phyloP scores from a whole-genome alignment of 2,888 invertebrate species.

The Hyposoter dolosus region DNA sequence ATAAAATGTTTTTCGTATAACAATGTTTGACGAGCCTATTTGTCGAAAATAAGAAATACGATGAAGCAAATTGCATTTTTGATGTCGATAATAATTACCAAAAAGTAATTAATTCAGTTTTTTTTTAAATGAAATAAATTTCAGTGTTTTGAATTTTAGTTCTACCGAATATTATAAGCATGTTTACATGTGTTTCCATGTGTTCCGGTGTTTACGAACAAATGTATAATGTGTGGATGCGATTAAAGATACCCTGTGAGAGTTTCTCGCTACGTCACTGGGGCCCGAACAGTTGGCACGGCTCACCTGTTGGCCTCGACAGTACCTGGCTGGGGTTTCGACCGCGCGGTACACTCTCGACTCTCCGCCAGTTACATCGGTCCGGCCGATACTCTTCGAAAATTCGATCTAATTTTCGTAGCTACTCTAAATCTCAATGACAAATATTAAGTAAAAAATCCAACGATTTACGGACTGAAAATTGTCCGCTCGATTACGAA shows the following conservation, averaged over 20 bases:
- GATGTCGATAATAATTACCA: no score
- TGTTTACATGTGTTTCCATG: neutral
- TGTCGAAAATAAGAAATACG: no score
- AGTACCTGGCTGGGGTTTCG: constrained; percentile 78
- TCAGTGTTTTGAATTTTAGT: neutral
- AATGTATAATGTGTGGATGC: neutral
- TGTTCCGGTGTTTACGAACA: neutral
- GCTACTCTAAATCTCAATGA: neutral
- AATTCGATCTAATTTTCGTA: constrained; percentile 31
- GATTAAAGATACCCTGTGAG: constrained; percentile 61
- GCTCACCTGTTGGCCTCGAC: constrained; percentile 80
- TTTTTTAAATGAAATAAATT: neutral
- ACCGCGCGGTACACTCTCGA: constrained; percentile 73
- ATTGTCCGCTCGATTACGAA: neutral
- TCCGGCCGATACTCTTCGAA: constrained; percentile 11
- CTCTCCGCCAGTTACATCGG: constrained; percentile 38
- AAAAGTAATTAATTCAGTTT: neutral
- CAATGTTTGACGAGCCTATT: no score
- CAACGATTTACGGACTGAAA: neutral
- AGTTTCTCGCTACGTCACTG: constrained; percentile 77
- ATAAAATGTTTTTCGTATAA: no score
- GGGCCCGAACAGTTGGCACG: constrained; percentile 77
- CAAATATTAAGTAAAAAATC: neutral
- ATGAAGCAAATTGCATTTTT: no score
- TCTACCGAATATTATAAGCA: neutral